These are phyloP conservation scores for Heliconius sara DNA, from an alignment of 2,888 invertebrate genomes.

Conservation along the genomic window DNA sequence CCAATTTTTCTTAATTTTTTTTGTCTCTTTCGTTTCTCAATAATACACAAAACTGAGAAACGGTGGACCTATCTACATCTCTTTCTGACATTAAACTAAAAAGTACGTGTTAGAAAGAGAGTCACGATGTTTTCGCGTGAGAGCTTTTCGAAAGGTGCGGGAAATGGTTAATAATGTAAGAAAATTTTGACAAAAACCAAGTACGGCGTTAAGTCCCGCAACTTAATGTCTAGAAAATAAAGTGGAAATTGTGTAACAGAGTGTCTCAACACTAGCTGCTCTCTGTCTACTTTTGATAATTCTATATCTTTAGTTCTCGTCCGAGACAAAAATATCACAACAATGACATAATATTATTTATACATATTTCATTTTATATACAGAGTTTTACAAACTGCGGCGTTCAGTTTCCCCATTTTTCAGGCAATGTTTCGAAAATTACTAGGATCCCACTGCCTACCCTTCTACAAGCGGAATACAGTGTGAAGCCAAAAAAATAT, in stretches of 20 bases:
- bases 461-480: no score
- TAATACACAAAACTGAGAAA: background rate
- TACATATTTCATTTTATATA: no score
- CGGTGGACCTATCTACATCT: background rate
- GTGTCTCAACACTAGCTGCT: no score
- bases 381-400: no score
- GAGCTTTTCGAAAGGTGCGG: constrained; percentile 8
- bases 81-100: background rate
- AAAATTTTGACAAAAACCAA: background rate
- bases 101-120: background rate
- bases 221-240: background rate
- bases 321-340: no score
- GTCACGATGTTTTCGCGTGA: background rate
- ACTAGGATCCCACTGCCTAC: no score
- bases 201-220: background rate
- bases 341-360: no score
- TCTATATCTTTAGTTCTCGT: no score
- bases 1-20: constrained; percentile 4
- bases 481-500: no score
- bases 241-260: background rate
- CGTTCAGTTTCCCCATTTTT: no score
- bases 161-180: background rate
- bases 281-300: no score
- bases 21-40: constrained; percentile 11
- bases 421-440: no score